Evolutionary conservation across 2,888 invertebrate species (phyloP), one percentile per base, ranked within the genome.

Genomic region (Dyspetes luteomarginatus): DNA sequence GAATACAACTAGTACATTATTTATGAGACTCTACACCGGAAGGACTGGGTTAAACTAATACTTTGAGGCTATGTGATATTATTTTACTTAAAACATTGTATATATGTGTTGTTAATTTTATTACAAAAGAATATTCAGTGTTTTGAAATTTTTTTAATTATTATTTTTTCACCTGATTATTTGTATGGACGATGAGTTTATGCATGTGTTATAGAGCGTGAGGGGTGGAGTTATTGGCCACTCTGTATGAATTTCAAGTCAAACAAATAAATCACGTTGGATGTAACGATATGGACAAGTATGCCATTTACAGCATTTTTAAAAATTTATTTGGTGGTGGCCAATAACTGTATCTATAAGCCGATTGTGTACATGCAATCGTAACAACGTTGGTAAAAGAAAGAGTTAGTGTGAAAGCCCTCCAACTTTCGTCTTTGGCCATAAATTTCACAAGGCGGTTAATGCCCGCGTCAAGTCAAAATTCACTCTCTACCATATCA

Each of bases 401-500:
- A 24, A 22, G 45, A 26, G 43, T 22, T 43, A 45, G 22, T 50
- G 65, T 36, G 65, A 67, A 67, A 67, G 50, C 50, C 50, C 36
- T 12, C 19, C 17, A 30, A 52, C 36, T 50, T 19, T 30, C 36
- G 3, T 30, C 15, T 67, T 50, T 12, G 12, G 22, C 36, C 19
- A 19, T 36, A 67, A 67, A 52, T 12, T 19, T 50, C 19, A 22
- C 12, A 5, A 50, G n/a, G 45, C 4, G 50, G 36, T 30, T 19
- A 36, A 30, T 36, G 19, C 9, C 58, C 19, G 30, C 22, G 45
- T 36, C 36, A 36, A 43, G 62, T 50, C 65, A 28, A 67, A 67
- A 67, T 67, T 67, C 65, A 67, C 65, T 67, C 50, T 50, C 30
- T 30, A 50, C 65, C 65, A 19, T 19, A 50, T 36, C 28, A 67